Evolutionary conservation across 2,797 vertebrate genomes (phyloP), one percentile per base, ranked within the genome.

Genomic region (Gadopsis bispinosus): DNA sequence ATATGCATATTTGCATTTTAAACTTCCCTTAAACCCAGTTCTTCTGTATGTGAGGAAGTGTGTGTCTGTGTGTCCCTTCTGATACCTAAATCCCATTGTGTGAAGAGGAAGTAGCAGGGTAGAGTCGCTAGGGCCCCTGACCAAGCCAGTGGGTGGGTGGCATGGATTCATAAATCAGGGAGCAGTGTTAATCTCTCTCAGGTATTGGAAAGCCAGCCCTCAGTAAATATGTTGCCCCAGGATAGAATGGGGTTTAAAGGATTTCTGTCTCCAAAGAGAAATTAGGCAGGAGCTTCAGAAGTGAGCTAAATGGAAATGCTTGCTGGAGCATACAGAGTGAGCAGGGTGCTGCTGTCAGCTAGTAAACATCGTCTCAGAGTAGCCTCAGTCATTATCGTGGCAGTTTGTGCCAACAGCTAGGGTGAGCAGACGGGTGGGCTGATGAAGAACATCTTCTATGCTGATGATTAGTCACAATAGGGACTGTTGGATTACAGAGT

Each of bases 191-290:
- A 97, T 98, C 97, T 97, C 94, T 81, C 77, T 71, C 92, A 96
- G 96, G 96, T 98, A 98, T 97, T 97, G 96, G 96, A 97, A 97
- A 97, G 95, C 96, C 97, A 96, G 96, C 96, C 97, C 96, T 97
- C 96, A 96, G 96, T 97, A 98, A 97, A 97, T 97, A 97, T 97
- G 96, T 98, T 97, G 96, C 97, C 96, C 96, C 90, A 94, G 96
- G 97, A 96, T 95, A 98, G 96, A 97, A 98, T 97, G 95, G 96
- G 93, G 88, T 97, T 98, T 98, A 99, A 97, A 97, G 97, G 97
- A 98, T 98, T 98, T 97, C 96, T 97, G 96, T 98, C 97, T 97
- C 96, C 94, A 95, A 97, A 97, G 97, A 99, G 96, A 97, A 97
- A 97, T 97, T 97, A 97, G 96, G 96, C 92, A 91, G 90, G 88